Conservation (phyloP, 2,797 vertebrate species). For the Cirrhinus molitorella region DNA sequence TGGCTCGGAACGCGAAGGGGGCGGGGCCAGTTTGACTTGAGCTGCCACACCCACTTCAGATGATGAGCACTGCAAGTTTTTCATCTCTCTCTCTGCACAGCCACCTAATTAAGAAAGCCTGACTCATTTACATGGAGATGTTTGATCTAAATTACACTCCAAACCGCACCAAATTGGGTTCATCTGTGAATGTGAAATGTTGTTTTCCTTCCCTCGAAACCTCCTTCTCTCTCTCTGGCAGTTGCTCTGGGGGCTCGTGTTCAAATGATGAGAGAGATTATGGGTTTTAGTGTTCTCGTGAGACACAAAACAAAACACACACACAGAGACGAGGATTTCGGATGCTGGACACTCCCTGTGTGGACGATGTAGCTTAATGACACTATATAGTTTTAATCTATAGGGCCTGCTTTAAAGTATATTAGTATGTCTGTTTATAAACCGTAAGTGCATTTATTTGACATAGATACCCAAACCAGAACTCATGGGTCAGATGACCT, state of each 20-base stretch:
- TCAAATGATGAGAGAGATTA: constrained; percentile 94
- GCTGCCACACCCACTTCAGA: constrained; percentile 91
- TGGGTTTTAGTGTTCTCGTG: constrained; percentile 88
- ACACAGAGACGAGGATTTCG: constrained; percentile 54
- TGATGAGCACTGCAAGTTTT: constrained; percentile 89
- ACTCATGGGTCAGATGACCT: neutral
- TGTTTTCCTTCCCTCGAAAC: constrained; percentile 69
- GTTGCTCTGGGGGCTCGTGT: constrained; percentile 95
- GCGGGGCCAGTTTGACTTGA: constrained; percentile 77
- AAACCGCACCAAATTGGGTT: constrained; percentile 99
- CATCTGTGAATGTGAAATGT: constrained; percentile 97
- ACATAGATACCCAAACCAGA: neutral
- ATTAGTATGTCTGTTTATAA: neutral
- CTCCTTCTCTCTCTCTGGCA: constrained; percentile 65
- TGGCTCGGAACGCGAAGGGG: constrained; percentile 6
- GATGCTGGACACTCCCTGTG: constrained; percentile 53
- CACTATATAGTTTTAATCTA: neutral
- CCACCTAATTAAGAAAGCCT: constrained; percentile 99
- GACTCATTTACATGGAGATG: constrained; percentile 99
- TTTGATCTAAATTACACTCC: constrained; percentile 99
- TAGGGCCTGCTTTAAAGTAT: neutral
- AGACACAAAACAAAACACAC: constrained; percentile 76
- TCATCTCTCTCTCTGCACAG: constrained; percentile 79
- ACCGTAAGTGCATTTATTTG: neutral
- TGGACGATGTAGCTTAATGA: neutral